Evolutionary conservation across 2,113 vertebrate species (phyloP), one percentile per base, ranked within the genome.

Genomic region (Australoheros scitulus): DNA sequence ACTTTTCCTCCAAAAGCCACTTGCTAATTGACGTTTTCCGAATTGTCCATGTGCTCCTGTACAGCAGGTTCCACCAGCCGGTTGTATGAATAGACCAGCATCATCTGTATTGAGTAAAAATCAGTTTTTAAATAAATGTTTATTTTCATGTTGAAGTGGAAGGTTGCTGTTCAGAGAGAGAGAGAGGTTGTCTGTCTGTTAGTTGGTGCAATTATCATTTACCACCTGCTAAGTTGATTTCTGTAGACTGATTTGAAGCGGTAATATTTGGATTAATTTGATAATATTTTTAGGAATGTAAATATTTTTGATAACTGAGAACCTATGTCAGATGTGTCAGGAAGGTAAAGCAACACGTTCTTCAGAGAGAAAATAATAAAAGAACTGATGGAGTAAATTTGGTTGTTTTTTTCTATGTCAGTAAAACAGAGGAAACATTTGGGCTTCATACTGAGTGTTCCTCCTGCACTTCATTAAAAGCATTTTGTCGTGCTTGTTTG

Each of bases 21-120:
- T 78, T 43, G 56, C 72, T 61, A 76, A 6, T 76, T 70, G 22
- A 70, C 17, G 61, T 90, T 87, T 14, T 92, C 92, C 1, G 57
- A 60, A 47, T 78, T 59, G 1, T 94, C 90, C 17, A 52, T 77
- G 50, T 87, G 79, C 20, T 93, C 88, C 32, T 80, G 84, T 52
- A 18, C 43, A 72, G 79, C 41, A 20, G 94, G 95, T 29, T 95
- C 96, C 79, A 96, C 88, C 52, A 97, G 93, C 26, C 93, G 94
- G 3, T 92, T 82, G 10, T 96, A 97, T 0, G 96, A 97, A 50
- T 96, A 84, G 11, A 87, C 84, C 87, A 97, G 83, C 96, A 97
- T 96, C 13, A 96, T 74, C 96, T 97, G 88, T 8, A 10, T 47
- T 15, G 38, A 24, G 82, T 14, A 55, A 15, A 82, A 56, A 74